Base-by-base conservation (phyloP, 1,140 invertebrate genomes). In the Drosophila nikananu region DNA sequence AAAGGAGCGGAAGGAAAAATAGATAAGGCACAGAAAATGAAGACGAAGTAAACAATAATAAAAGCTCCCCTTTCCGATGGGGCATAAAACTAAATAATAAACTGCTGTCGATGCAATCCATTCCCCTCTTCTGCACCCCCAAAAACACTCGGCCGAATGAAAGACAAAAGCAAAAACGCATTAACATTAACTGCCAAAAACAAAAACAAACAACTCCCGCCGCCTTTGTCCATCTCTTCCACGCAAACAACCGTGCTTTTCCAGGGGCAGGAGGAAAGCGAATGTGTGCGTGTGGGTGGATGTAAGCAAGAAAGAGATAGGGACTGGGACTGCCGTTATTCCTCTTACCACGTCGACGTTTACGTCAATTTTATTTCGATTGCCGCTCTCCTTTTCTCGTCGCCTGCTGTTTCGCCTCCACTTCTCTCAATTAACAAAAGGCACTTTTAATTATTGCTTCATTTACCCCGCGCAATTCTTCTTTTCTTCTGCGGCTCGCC, bases 381-480 rank as follows among this genome's bases (percentile, higher is more conserved):
- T 83, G 77, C 79, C 80, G 42, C 41, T 52, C 61, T 70, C 58
- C 48, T 62, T 76, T 86, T 76, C 66, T 37, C 44, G 25, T 10
- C 44, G 46, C n/a, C 55, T 30, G 19, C 49, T n/a, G 35, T 46
- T 39, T 48, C 23, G 46, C 60, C 35, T 54, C 55, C 70, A 57
- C 71, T 66, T 76, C 49, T 77, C 67, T 81, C 77, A 87, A 87
- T 89, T 87, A 87, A 84, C 77, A 58, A 87, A 87, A 84, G 84
- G 84, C 84, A 87, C 83, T 87, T 89, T 87, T 87, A 84, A 87
- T 87, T 89, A 87, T 89, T 87, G 84, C 84, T 87, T 89, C 68
- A 83, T 87, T 83, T 79, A 44, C 71, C 78, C 67, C 78, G 60
- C 55, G 51, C 30, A 70, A 65, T 68, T 55, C 19, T 52, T 25